A percentile compares a stretch with the other conserved stretches of the same genome.
phyloP scores from a whole-genome alignment of 2,888 invertebrate species.

The Biston betularia region DNA sequence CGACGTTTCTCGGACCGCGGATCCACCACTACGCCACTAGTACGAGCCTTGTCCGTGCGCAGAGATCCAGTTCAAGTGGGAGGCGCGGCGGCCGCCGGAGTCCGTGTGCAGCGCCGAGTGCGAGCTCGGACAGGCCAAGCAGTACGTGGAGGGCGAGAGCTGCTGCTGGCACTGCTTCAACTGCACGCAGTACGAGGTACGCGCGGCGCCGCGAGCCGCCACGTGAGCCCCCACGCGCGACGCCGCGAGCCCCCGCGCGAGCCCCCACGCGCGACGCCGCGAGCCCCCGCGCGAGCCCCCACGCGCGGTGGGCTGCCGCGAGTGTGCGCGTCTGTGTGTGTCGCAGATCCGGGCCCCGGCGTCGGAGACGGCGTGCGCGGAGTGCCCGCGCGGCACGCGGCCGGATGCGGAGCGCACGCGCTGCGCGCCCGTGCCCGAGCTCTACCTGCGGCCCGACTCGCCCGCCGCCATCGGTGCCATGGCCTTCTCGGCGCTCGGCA shows the following conservation, averaged over 20 bases:
- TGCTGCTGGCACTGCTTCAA: constrained; percentile 97
- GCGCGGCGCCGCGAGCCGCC: background rate
- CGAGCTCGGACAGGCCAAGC: constrained; percentile 95
- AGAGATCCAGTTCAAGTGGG: constrained; percentile 95
- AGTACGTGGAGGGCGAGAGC: constrained; percentile 96
- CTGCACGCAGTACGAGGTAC: constrained; percentile 84
- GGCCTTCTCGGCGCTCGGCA: constrained; percentile 94
- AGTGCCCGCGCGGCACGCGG: constrained; percentile 93
- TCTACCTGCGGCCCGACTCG: constrained; percentile 91
- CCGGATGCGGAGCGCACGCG: constrained; percentile 91
- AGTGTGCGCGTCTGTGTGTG: background rate
- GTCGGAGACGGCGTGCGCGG: constrained; percentile 93
- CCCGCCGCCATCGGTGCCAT: constrained; percentile 97
- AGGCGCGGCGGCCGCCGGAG: constrained; percentile 91
- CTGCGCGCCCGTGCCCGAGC: constrained; percentile 92
- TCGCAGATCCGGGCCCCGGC: constrained; percentile 91
- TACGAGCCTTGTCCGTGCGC: background rate
- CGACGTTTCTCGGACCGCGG: no score
- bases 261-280: no score
- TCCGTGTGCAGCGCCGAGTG: constrained; percentile 97
- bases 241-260: background rate
- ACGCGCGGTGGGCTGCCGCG: background rate
- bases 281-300: no score
- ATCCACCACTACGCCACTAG: no score
- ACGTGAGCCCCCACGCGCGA: background rate